Conservation (phyloP, 2,113 vertebrate genomes). For the Opisthocomus hoazin region DNA sequence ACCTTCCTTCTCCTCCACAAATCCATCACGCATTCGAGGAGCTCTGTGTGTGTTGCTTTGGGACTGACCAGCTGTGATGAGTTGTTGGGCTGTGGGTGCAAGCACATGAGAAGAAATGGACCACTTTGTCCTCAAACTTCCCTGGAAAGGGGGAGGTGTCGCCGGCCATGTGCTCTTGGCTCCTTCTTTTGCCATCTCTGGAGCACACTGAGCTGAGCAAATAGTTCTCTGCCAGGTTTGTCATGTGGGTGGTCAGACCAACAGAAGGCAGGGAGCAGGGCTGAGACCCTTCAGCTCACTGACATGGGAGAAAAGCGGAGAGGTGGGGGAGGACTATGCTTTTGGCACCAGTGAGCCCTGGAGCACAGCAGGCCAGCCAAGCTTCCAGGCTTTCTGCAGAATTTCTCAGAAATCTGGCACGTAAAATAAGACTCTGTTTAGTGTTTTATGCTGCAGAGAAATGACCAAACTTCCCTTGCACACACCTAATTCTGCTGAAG, state of each 20-base stretch:
- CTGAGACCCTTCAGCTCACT: background rate
- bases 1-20: background rate
- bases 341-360: background rate
- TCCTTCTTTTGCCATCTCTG: background rate
- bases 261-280: background rate
- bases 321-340: background rate
- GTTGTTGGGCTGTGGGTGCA: background rate
- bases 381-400: background rate
- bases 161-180: background rate
- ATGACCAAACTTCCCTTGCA: background rate
- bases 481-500: background rate
- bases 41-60: background rate
- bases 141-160: background rate
- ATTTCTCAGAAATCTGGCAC: background rate
- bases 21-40: fast-evolving
- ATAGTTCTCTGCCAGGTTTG: background rate
- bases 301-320: background rate
- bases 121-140: background rate
- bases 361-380: background rate
- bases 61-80: background rate
- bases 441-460: background rate
- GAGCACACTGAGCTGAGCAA: background rate
- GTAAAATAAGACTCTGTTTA: background rate
- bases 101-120: background rate
- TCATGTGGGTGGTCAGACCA: background rate